Evolutionary conservation across 2,113 vertebrate species (phyloP), one percentile per base, ranked within the genome.

Genomic region (Nycticorax nycticorax): DNA sequence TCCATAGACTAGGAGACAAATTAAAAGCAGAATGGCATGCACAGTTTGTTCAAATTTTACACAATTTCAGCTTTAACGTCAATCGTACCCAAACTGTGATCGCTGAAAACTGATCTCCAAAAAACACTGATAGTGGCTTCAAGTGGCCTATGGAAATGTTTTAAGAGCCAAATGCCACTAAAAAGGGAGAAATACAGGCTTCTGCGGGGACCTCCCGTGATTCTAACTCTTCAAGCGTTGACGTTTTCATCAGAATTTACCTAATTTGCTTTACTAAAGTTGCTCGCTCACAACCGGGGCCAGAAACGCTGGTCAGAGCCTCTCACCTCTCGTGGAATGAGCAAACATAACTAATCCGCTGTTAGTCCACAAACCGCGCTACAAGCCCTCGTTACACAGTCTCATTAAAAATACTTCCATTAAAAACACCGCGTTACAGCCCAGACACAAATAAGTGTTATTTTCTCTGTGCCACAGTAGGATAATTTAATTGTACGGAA

Each of bases 321-420:
- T 67, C 92, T 79, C 89, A 92, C 72, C 85, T 81, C 77, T 30
- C 15, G 0, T 0, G 23, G 56, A 85, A 89, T 0, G 39, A 93
- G 85, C 57, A 68, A 82, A 84, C 73, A 23, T 2, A 53, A 59
- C 20, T 55, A 48, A 78, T n/a, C 41, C 14, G 6, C 60, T 52
- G 39, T 69, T 22, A 57, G 73, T 45, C 93, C 71, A 52, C 67
- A 60, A 37, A 57, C n/a, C 21, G 20, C 22, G 35, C 89, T 27
- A 37, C 57, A 3, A 80, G 22, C 23, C 88, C 81, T 68, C 18
- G 8, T 83, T 83, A 47, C 50, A 9, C 33, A n/a, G 52, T 3
- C 84, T 96, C 81, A 89, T 89, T 89, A 95, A 84, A 92, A 83
- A 75, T 0, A 50, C 19, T 35, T 20, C 53, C 85, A 68, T 62